Evolutionary conservation across 2,888 invertebrate genomes (phyloP).

Genomic region (Leucoptera coffeella): DNA sequence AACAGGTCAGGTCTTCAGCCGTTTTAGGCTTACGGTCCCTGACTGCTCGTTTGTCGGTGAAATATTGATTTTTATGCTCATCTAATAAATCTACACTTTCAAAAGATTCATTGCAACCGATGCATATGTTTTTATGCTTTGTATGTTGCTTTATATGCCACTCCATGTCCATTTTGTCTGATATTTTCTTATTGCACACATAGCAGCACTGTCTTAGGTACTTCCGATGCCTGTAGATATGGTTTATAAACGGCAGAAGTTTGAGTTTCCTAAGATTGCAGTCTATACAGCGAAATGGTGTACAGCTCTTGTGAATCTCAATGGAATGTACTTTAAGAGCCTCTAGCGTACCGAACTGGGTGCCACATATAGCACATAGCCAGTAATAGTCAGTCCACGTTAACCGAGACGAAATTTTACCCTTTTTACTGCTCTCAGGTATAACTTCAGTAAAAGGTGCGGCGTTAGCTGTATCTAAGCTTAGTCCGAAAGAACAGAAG

Average conservation of each 20-base stretch:
- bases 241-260: constrained; percentile 45
- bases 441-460: no score
- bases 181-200: constrained; percentile 17
- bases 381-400: constrained; percentile 1
- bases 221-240: constrained; percentile 55
- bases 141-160: constrained; percentile 14
- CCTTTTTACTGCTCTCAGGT: no score
- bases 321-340: constrained; percentile 36
- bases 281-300: constrained; percentile 59
- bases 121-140: constrained; percentile 14
- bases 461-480: no score
- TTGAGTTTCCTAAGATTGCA: constrained; percentile 32
- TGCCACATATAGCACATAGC: constrained; percentile 1
- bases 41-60: constrained; percentile 12
- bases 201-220: constrained; percentile 44
- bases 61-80: constrained; percentile 14
- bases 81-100: constrained; percentile 12
- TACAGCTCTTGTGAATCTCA: constrained; percentile 51
- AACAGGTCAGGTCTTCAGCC: constrained; percentile 6
- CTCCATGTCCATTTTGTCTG: constrained; percentile 10
- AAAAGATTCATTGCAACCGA: constrained; percentile 21
- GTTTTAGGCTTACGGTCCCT: constrained; percentile 8
- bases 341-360: background rate
- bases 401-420: no score
- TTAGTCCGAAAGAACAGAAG: no score